Percentiles rank a stretch among this genome's conserved stretches.
phyloP scores from a whole-genome alignment of 2,888 invertebrate species.

The Microchrysa polita region DNA sequence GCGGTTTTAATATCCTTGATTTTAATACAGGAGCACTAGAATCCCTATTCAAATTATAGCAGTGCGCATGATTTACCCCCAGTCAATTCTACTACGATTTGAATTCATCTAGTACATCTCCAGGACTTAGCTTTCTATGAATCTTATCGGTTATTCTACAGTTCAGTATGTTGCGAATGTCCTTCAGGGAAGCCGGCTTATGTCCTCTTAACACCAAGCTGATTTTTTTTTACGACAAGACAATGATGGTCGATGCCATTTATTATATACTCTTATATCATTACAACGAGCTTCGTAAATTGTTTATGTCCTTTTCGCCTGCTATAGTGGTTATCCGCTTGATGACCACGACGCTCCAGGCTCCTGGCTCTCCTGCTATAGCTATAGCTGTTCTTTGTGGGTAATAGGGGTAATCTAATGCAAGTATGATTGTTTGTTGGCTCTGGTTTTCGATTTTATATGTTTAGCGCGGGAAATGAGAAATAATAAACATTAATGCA shows the following conservation, averaged over 20 bases:
- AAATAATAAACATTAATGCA: constrained; percentile 38
- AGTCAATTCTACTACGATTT: constrained; percentile 8
- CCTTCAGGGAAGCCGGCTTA: not conserved
- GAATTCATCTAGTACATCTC: not conserved
- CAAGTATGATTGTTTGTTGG: not conserved
- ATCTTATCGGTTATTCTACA: not conserved
- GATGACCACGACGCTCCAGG: not conserved
- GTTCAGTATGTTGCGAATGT: constrained; percentile 5
- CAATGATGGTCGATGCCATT: constrained; percentile 21
- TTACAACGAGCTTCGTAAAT: constrained; percentile 32
- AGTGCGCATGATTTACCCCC: not conserved
- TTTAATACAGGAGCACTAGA: not conserved
- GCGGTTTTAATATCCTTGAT: no score
- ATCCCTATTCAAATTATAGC: not conserved
- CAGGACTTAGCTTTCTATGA: not conserved
- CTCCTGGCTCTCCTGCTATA: not conserved
- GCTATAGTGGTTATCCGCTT: not conserved
- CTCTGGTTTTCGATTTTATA: no score
- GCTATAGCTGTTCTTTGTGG: not conserved
- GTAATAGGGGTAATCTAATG: not conserved
- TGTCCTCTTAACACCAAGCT: not conserved
- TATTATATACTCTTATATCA: no score
- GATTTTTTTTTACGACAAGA: constrained; percentile 22
- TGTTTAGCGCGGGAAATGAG: not conserved
- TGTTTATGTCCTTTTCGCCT: constrained; percentile 34